Percentiles rank a stretch among this genome's conserved stretches.
These are phyloP conservation scores for Drosophila nr. medialis DNA, from an alignment of 2,888 invertebrate genomes.

Conservation along the genomic window DNA sequence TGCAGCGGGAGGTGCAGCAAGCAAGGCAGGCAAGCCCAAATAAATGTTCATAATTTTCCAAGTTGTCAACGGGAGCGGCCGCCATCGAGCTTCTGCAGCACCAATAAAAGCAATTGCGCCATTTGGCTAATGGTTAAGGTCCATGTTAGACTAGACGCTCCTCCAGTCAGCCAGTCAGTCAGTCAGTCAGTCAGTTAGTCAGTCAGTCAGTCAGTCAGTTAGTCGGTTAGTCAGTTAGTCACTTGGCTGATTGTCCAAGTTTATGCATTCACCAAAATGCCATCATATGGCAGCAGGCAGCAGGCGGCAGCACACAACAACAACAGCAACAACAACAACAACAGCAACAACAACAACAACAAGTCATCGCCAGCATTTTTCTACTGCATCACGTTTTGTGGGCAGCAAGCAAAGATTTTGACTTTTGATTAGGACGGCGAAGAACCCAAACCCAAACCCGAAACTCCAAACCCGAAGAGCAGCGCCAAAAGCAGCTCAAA, in stretches of 20 bases:
- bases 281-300: slow-evolving; percentile 56
- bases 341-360: slow-evolving; percentile 34
- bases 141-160: slow-evolving; percentile 69
- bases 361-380: slow-evolving; percentile 80
- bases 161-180: slow-evolving; percentile 38
- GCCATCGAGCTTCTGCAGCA: slow-evolving; percentile 61
- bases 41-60: slow-evolving; percentile 80
- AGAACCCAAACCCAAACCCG: slow-evolving; percentile 23
- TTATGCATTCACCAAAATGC: slow-evolving; percentile 70
- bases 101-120: slow-evolving; percentile 81
- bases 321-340: slow-evolving; percentile 7
- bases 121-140: slow-evolving; percentile 76
- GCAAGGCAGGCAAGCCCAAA: slow-evolving; percentile 74
- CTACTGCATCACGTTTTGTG: slow-evolving; percentile 83
- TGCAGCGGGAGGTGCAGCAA: slow-evolving; percentile 49
- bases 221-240: slow-evolving; percentile 37
- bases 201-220: not conserved
- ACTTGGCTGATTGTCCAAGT: slow-evolving; percentile 60
- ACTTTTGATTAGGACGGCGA: slow-evolving; percentile 74
- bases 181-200: slow-evolving; percentile 8
- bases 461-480: slow-evolving; percentile 38
- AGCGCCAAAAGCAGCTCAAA: slow-evolving; percentile 35
- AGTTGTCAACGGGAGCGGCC: slow-evolving; percentile 79
- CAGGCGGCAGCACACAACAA: slow-evolving; percentile 17
- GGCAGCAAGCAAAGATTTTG: slow-evolving; percentile 75